Conservation (phyloP, 2,888 invertebrate genomes). For the Ophioninae sp. region DNA sequence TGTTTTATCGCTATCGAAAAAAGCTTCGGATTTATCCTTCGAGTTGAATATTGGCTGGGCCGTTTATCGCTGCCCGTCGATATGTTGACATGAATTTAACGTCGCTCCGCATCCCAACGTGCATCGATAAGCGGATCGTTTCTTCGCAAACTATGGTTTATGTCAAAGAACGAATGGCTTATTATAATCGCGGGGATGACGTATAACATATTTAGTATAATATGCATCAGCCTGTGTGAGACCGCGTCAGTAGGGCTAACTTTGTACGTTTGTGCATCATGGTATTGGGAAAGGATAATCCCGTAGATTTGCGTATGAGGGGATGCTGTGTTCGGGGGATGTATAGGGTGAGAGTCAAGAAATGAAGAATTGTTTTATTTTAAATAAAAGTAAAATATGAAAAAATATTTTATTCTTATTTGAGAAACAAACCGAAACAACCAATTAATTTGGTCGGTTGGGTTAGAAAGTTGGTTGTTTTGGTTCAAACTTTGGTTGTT, state of each 20-base stretch:
- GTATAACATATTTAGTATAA: slow-evolving; percentile 42
- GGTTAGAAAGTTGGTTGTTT: too few species aligned
- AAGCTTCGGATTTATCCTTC: background rate
- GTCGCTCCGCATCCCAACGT: slow-evolving; percentile 22
- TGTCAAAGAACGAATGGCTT: slow-evolving; percentile 46
- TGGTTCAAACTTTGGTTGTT: too few species aligned
- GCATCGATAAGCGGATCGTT: slow-evolving; percentile 37
- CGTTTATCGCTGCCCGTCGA: slow-evolving; percentile 1
- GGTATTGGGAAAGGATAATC: slow-evolving; percentile 51
- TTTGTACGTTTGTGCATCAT: slow-evolving; percentile 18
- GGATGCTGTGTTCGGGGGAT: background rate
- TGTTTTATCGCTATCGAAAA: background rate
- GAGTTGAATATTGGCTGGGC: background rate
- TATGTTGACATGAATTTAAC: background rate
- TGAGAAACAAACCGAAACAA: too few species aligned
- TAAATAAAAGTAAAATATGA: too few species aligned
- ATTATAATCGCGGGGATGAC: slow-evolving; percentile 57
- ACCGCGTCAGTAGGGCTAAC: slow-evolving; percentile 9
- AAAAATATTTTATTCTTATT: too few species aligned
- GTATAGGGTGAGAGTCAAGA: background rate
- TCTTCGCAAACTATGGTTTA: slow-evolving; percentile 44
- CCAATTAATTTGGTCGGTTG: too few species aligned
- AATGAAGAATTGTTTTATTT: background rate
- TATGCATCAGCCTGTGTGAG: slow-evolving; percentile 51
- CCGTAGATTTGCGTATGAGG: slow-evolving; percentile 12